These are phyloP conservation scores for Daktulosphaira vitifoliae DNA, from an alignment of 1,140 invertebrate genomes.

Conservation along the genomic window DNA sequence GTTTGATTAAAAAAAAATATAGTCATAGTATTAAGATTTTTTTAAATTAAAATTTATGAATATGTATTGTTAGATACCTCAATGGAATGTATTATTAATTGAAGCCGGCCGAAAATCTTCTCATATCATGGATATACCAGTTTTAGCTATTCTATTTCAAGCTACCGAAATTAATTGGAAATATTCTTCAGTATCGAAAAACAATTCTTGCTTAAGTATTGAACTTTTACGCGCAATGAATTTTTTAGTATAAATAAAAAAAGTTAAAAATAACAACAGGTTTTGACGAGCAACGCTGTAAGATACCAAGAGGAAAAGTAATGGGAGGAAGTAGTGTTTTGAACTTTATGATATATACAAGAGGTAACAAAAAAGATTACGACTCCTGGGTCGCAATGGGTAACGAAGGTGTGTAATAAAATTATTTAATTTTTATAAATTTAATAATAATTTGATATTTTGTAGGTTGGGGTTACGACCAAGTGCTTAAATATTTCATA, in stretches of 20 bases:
- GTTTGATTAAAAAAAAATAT: no score
- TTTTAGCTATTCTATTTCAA: constrained; percentile 58
- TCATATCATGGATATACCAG: constrained; percentile 63
- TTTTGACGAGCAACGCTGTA: constrained; percentile 34
- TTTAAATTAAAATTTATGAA: no score
- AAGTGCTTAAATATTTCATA: constrained; percentile 71
- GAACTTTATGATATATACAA: constrained; percentile 78
- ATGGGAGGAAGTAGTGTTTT: constrained; percentile 37
- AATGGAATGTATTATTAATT: constrained; percentile 43
- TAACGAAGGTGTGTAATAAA: constrained; percentile 41
- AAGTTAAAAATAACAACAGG: no score
- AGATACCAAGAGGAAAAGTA: constrained; percentile 35
- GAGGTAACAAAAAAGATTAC: constrained; percentile 66
- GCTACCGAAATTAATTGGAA: constrained; percentile 68
- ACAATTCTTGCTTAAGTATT: constrained; percentile 50
- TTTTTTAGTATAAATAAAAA: no score
- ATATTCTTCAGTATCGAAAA: constrained; percentile 61
- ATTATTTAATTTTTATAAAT: no score
- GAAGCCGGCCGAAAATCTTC: constrained; percentile 53
- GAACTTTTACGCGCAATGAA: constrained; percentile 39
- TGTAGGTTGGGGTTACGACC: constrained; percentile 66
- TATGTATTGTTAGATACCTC: constrained; percentile 44
- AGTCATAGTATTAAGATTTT: no score
- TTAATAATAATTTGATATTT: no score
- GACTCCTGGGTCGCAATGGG: constrained; percentile 62